Conservation (phyloP, 2,797 vertebrate genomes). For the Hipposideros larvatus region DNA sequence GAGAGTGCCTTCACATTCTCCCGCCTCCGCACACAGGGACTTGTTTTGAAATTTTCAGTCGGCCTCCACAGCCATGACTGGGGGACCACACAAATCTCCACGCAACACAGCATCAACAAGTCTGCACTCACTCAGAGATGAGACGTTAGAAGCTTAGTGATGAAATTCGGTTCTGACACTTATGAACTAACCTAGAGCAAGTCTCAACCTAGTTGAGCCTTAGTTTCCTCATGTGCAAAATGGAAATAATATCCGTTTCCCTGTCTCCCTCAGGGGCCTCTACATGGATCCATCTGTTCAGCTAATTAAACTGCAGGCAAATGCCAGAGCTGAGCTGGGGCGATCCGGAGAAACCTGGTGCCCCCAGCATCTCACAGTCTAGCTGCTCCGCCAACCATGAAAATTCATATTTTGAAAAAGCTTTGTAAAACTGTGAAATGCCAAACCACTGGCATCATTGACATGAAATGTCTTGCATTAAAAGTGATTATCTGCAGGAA, state of each 20-base stretch:
- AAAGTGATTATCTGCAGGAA: not conserved
- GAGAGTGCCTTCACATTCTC: not conserved
- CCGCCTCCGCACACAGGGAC: not conserved
- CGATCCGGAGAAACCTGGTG: not conserved
- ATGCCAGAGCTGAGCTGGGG: not conserved
- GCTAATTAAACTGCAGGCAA: not conserved
- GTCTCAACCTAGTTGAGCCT: not conserved
- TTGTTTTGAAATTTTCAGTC: not conserved
- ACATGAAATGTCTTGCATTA: not conserved
- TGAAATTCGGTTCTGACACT: not conserved
- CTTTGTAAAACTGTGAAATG: slow-evolving; percentile 3
- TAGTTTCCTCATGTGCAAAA: not conserved
- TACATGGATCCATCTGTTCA: not conserved
- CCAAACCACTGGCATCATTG: not conserved
- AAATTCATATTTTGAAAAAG: not conserved
- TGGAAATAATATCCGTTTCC: not conserved
- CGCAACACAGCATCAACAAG: not conserved
- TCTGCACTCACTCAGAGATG: not conserved
- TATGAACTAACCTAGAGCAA: not conserved
- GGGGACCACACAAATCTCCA: not conserved
- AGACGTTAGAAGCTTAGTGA: not conserved
- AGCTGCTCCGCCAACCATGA: not conserved
- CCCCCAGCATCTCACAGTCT: not conserved
- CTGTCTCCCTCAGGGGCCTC: not conserved
- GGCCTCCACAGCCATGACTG: not conserved